Evolutionary conservation across 2,888 invertebrate species (phyloP).

Genomic region (Bedellia somnulentella): DNA sequence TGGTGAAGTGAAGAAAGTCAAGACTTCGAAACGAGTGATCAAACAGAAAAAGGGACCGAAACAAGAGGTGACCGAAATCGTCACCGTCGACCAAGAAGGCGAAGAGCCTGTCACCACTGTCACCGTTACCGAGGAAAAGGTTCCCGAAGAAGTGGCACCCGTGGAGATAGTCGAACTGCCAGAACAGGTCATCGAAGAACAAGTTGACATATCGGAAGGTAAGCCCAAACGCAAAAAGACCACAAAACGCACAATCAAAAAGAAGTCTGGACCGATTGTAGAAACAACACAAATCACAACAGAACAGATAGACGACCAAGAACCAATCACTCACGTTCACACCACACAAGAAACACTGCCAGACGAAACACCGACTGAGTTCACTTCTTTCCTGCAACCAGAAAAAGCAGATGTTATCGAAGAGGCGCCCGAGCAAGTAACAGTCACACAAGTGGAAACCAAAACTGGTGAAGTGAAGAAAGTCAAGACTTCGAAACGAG

Average conservation of each 20-base stretch:
- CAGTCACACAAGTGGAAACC: slow-evolving; percentile 32
- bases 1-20: slow-evolving; percentile 12
- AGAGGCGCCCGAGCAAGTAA: slow-evolving; percentile 14
- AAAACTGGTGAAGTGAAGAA: slow-evolving; percentile 23
- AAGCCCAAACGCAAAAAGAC: slow-evolving; percentile 8
- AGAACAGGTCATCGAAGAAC: slow-evolving; percentile 14
- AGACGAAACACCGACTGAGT: slow-evolving; percentile 13
- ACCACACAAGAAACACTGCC: slow-evolving; percentile 18
- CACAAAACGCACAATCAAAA: slow-evolving; percentile 11
- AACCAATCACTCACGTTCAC: slow-evolving; percentile 17
- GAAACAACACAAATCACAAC: slow-evolving; percentile 38
- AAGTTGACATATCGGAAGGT: slow-evolving; percentile 11
- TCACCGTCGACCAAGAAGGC: slow-evolving; percentile 15
- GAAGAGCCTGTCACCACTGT: slow-evolving; percentile 8
- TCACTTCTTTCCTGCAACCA: slow-evolving; percentile 13
- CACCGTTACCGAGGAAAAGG: slow-evolving; percentile 13
- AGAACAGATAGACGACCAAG: slow-evolving; percentile 29
- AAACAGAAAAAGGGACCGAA: slow-evolving; percentile 12
- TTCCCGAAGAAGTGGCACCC: slow-evolving; percentile 3
- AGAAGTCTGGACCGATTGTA: slow-evolving; percentile 10
- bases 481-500: slow-evolving; percentile 13
- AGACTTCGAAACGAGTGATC: slow-evolving; percentile 11
- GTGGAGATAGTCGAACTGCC: slow-evolving; percentile 11
- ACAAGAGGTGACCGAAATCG: slow-evolving; percentile 16
- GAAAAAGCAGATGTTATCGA: slow-evolving; percentile 15